These are phyloP conservation scores for Choristoneura rosaceana DNA, from an alignment of 2,888 invertebrate genomes.

Conservation along the genomic window DNA sequence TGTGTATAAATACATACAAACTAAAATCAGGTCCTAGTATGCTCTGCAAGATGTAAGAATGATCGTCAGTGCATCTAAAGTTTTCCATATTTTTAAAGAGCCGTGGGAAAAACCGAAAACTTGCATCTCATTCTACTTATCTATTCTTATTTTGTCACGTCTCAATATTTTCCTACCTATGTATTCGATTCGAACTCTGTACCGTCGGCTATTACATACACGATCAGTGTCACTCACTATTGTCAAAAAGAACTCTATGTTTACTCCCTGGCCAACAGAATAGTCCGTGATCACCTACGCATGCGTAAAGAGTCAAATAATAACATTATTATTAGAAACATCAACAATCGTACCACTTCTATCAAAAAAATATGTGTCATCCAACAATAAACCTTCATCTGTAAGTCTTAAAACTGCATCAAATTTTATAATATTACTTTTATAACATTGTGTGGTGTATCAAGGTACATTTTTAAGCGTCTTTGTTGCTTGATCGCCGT, in stretches of 20 bases:
- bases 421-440: conserved; percentile 29
- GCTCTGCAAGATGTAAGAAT: too few relatives aligned
- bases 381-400: conserved; percentile 50
- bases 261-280: conserved; percentile 71
- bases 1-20: too few relatives aligned
- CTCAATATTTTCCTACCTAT: conserved; percentile 20
- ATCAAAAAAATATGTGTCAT: conserved; percentile 11
- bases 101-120: conserved; percentile 21
- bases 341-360: conserved; percentile 5
- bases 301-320: conserved; percentile 76
- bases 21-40: too few relatives aligned
- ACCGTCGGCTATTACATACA: conserved; percentile 34
- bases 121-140: conserved; percentile 11
- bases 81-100: conserved; percentile 4
- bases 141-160: not conserved
- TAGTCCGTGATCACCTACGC: conserved; percentile 78
- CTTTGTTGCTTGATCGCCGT: conserved; percentile 78
- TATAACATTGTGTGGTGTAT: conserved; percentile 52
- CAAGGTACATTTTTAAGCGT: conserved; percentile 74
- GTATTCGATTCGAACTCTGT: conserved; percentile 21
- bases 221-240: conserved; percentile 48
- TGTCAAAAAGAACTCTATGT: conserved; percentile 63
- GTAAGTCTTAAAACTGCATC: not conserved
- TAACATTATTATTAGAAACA: conserved; percentile 59
- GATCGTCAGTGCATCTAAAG: not conserved